Evolutionary conservation across 2,113 vertebrate genomes (phyloP).

Genomic region (Catharus fuscescens): DNA sequence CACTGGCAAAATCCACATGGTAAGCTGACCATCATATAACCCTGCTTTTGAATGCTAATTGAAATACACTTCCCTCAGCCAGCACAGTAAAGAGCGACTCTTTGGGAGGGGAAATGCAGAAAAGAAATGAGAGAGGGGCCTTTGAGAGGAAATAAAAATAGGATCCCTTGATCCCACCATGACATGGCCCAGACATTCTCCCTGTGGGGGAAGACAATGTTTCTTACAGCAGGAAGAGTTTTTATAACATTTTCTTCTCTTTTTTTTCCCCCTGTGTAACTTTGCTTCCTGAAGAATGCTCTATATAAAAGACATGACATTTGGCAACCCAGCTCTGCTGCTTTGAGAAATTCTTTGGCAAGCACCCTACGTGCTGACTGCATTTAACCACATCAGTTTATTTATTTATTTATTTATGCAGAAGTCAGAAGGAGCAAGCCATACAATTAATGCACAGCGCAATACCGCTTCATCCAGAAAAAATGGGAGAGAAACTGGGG

Average conservation of each 20-base stretch:
- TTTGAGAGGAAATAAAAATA: constrained; percentile 49
- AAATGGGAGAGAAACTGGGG: fast-evolving
- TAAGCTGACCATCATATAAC: neutral
- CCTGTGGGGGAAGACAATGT: constrained; percentile 23
- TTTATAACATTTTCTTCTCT: constrained; percentile 18
- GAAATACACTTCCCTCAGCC: neutral
- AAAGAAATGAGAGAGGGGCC: constrained; percentile 24
- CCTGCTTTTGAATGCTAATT: neutral
- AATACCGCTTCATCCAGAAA: neutral
- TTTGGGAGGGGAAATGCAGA: neutral
- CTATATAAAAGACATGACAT: constrained; percentile 66
- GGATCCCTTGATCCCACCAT: constrained; percentile 24
- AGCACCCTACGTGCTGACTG: constrained; percentile 42
- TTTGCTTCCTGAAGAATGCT: constrained; percentile 63
- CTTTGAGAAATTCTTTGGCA: constrained; percentile 69
- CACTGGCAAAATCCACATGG: neutral
- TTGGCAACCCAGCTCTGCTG: constrained; percentile 56
- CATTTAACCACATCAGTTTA: constrained; percentile 27
- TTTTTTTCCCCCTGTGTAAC: neutral
- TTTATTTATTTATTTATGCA: constrained; percentile 48
- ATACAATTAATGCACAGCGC: neutral
- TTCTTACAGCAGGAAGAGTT: constrained; percentile 42
- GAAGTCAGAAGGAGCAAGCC: neutral
- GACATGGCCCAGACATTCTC: constrained; percentile 44
- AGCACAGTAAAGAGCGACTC: neutral